Percentiles rank a stretch among this genome's conserved stretches.
Conservation (phyloP, 2,797 vertebrate species). For the Tokudaia muenninki region DNA sequence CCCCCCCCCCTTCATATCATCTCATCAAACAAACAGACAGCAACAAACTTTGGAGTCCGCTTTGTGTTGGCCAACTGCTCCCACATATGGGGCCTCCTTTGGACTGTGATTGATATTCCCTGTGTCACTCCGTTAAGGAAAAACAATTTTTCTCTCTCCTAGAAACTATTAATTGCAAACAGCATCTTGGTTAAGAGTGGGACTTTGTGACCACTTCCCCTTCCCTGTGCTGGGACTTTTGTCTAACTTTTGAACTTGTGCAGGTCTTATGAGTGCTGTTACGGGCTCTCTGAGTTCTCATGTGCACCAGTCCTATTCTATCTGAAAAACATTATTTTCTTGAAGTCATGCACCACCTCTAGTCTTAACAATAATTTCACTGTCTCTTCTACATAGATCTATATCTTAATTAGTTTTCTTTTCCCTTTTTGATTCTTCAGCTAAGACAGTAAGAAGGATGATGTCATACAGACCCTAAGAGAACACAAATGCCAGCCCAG, state of each 20-base stretch:
- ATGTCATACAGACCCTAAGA: not conserved
- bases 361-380: not conserved
- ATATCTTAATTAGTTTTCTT: not conserved
- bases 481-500: too few species aligned
- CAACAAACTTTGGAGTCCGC: not conserved
- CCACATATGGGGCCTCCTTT: not conserved
- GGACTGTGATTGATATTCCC: not conserved
- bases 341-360: not conserved
- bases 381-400: not conserved
- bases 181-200: not conserved
- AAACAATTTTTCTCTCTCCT: not conserved
- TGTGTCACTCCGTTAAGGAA: not conserved
- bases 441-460: not conserved
- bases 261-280: not conserved
- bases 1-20: too few species aligned
- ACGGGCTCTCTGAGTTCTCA: not conserved
- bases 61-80: not conserved
- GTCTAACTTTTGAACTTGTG: not conserved
- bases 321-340: not conserved
- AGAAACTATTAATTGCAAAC: not conserved
- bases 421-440: not conserved
- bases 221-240: not conserved
- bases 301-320: not conserved
- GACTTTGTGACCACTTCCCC: not conserved
- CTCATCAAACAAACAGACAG: not conserved